These are phyloP conservation scores for Aphelenchoides fujianensis DNA, from an alignment of 1,140 invertebrate species.

Conservation along the genomic window DNA sequence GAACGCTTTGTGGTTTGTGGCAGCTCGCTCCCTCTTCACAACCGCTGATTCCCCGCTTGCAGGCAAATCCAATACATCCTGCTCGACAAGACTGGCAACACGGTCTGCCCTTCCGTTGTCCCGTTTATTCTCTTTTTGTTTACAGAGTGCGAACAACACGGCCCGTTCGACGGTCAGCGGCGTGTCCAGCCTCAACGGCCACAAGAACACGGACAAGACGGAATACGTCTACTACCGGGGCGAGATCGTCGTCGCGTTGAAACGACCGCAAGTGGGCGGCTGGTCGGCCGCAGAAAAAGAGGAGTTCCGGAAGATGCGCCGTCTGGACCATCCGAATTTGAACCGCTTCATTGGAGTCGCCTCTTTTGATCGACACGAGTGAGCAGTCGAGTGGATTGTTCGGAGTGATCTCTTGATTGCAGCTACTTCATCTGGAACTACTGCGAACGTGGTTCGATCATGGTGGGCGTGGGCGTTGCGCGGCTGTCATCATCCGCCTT, in stretches of 20 bases:
- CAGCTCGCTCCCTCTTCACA: too few relatives aligned
- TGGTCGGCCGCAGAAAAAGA: not conserved
- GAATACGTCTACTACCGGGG: not conserved
- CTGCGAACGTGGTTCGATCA: not conserved
- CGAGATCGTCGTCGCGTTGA: not conserved
- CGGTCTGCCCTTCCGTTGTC: too few relatives aligned
- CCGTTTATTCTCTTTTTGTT: too few relatives aligned
- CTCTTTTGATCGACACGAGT: not conserved
- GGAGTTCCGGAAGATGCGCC: slow-evolving; percentile 5
- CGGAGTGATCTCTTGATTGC: too few relatives aligned
- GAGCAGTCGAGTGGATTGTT: too few relatives aligned
- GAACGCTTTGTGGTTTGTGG: slow-evolving; percentile 8
- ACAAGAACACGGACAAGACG: not conserved
- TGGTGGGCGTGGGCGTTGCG: not conserved
- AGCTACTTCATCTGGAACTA: not conserved
- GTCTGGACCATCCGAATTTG: not conserved
- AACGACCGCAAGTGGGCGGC: not conserved
- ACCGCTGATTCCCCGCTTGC: too few relatives aligned
- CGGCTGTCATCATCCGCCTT: too few relatives aligned
- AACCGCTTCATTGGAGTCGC: slow-evolving; percentile 4
- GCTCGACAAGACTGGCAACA: not conserved
- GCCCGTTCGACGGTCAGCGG: slow-evolving; percentile 1
- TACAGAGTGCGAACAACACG: not conserved
- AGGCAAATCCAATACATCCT: not conserved
- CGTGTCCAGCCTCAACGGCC: too few relatives aligned